These are phyloP conservation scores for Antheraea mylitta DNA, from an alignment of 1,140 invertebrate species.

Conservation along the genomic window DNA sequence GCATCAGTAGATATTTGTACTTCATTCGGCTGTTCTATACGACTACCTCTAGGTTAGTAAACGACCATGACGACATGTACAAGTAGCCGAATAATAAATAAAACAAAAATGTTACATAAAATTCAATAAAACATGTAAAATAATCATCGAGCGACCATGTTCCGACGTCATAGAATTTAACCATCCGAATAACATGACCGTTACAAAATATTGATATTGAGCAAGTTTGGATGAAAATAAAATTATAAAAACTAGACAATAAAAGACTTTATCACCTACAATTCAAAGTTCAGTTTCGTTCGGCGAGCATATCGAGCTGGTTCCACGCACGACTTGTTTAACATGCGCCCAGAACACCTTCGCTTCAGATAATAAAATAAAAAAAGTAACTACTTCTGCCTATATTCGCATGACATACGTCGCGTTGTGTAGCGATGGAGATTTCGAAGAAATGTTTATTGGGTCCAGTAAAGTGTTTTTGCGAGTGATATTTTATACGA, in stretches of 20 bases:
- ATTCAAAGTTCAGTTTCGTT: constrained; percentile 20
- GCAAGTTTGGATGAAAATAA: constrained; percentile 17
- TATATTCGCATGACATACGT: too few relatives aligned
- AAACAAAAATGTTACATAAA: too few relatives aligned
- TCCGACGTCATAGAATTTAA: constrained; percentile 24
- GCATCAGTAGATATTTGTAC: too few relatives aligned
- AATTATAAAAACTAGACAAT: not conserved
- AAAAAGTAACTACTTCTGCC: too few relatives aligned
- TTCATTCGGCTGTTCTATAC: too few relatives aligned
- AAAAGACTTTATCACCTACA: constrained; percentile 13
- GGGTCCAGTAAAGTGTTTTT: too few relatives aligned
- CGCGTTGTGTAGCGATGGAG: too few relatives aligned
- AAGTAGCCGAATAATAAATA: too few relatives aligned
- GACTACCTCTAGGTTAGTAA: too few relatives aligned
- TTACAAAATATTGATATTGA: constrained; percentile 35
- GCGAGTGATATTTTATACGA: too few relatives aligned
- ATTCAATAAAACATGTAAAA: not conserved
- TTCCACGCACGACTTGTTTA: constrained; percentile 30
- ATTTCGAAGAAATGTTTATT: too few relatives aligned
- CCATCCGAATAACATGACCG: constrained; percentile 29
- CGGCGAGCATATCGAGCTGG: constrained; percentile 11
- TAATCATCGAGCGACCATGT: constrained; percentile 3
- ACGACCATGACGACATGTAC: too few relatives aligned
- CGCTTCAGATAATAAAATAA: constrained; percentile 30
- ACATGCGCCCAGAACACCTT: constrained; percentile 35